phyloP scores from a whole-genome alignment of 2,113 vertebrate species.

The Cephalopterus ornatus region DNA sequence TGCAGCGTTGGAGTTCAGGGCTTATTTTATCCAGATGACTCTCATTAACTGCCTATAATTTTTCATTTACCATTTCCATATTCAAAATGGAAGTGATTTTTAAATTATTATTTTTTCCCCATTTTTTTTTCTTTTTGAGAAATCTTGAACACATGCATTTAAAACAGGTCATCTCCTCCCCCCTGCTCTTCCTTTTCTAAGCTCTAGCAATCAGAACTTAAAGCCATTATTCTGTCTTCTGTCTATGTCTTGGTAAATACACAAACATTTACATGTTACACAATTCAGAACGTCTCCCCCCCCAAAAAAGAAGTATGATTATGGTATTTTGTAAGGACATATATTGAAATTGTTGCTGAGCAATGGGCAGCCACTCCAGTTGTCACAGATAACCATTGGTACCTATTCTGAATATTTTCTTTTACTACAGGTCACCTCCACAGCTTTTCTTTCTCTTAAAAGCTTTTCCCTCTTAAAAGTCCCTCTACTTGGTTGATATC shows the following conservation, averaged over 20 bases:
- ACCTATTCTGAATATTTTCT: not conserved
- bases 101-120: not conserved
- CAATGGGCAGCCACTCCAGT: not conserved
- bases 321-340: not conserved
- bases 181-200: not conserved
- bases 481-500: not conserved
- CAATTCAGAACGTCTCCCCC: not conserved
- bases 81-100: rapidly evolving
- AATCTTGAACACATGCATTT: not conserved
- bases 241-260: not conserved
- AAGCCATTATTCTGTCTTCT: not conserved
- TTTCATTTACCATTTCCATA: not conserved
- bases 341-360: not conserved
- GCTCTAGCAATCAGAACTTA: not conserved
- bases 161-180: not conserved
- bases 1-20: not conserved
- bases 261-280: not conserved
- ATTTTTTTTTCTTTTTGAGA: not conserved
- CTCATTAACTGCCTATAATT: not conserved
- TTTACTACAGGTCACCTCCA: not conserved
- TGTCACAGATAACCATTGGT: not conserved
- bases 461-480: not conserved
- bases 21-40: not conserved
- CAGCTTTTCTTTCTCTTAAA: not conserved
- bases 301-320: not conserved